Evolutionary conservation across 1,140 invertebrate genomes (phyloP), one percentile per base, ranked within the genome.

Genomic region (Neodiprion virginianus): DNA sequence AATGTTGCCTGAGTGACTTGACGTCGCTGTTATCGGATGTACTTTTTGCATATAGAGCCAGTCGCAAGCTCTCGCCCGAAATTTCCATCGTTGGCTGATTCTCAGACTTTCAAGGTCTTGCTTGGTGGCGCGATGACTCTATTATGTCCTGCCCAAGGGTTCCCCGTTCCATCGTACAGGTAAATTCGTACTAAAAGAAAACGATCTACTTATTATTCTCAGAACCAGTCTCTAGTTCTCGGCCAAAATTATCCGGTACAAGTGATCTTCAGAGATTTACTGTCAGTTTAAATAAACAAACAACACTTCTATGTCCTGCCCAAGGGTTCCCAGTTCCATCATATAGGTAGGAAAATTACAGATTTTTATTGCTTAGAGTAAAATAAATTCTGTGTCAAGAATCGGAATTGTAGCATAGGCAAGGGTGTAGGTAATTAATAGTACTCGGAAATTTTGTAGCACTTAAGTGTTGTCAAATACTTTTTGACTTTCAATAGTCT

Each of bases 121-220:
- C 82, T 87, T 53, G 80, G 81, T 78, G 84, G 84, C 72, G 79
- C 87, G 75, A 85, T 89, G 83, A 89, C 89, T 78, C 79, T 93
- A 69, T 83, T 92, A 71, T 93, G 92, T 85, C 90, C 91, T 74
- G 92, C 91, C 49, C 92, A 93, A 88, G 92, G 90, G 75, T 93
- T 90, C 84, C 93, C 93, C 75, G 90, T 91, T 79, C 93, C 93
- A 71, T 86, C 86, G 70, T 91, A 89, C 89, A 92, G 92, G 92
- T 93, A 87, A 88, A 83, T 75, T 48, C 48, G 48, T 12, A 47
- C 3, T 21, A 47, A 69, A 69, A 14, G 11, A 21, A 11, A 47
- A 61, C 14, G 4, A 61, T 61, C 4, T 14, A 14, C 8, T 8
- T 61, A 14, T 61, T 8, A 14, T 61, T 17, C n/a, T 17, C 53